Evolutionary conservation across 2,888 invertebrate genomes (phyloP).

Genomic region (Metellina segmentata): DNA sequence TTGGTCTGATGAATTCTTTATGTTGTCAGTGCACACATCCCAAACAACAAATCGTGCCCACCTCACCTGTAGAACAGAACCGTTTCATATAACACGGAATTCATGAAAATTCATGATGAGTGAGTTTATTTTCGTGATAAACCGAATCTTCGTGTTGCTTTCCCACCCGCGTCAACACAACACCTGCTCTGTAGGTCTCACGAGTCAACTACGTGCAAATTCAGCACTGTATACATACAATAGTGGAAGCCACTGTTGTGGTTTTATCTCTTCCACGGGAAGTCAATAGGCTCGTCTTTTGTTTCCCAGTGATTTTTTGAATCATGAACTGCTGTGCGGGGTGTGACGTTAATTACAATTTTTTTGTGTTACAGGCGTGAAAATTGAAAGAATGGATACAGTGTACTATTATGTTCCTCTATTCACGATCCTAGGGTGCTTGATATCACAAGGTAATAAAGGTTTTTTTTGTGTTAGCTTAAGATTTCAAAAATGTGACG

Average conservation of each 20-base stretch:
- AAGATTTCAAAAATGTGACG: too few species aligned
- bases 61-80: slow-evolving; percentile 22
- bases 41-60: slow-evolving; percentile 39
- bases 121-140: slow-evolving; percentile 50
- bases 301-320: too few species aligned
- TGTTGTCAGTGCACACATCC: neutral
- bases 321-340: too few species aligned
- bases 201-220: slow-evolving; percentile 49
- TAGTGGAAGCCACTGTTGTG: neutral
- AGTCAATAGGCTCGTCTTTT: too few species aligned
- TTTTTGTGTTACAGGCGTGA: slow-evolving; percentile 22
- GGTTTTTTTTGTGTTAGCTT: neutral
- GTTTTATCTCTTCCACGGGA: neutral
- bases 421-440: slow-evolving; percentile 55
- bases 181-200: slow-evolving; percentile 42
- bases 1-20: neutral
- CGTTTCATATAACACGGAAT: slow-evolving; percentile 23
- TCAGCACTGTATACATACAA: slow-evolving; percentile 18
- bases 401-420: slow-evolving; percentile 62
- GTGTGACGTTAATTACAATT: neutral
- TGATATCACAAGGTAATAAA: slow-evolving; percentile 53
- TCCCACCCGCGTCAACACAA: slow-evolving; percentile 22
- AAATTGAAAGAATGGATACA: slow-evolving; percentile 35
- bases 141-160: slow-evolving; percentile 23
- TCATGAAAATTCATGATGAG: slow-evolving; percentile 39